phyloP scores from a whole-genome alignment of 2,888 invertebrate genomes.

The Drosophila niveifrons region DNA sequence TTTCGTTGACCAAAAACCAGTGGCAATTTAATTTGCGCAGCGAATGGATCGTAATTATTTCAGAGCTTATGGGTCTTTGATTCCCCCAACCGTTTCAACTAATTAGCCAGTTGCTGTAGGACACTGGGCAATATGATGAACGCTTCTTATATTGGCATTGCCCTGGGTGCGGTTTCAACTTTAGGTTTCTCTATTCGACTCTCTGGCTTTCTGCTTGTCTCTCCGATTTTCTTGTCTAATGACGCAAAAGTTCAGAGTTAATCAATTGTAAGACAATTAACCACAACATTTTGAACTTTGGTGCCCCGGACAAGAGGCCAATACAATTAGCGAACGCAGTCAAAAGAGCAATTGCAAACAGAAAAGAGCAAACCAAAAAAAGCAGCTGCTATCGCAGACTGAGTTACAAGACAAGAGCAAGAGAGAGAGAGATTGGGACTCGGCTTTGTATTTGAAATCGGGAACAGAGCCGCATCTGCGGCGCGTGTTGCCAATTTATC shows the following conservation, averaged over 20 bases:
- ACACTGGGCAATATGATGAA: constrained; percentile 14
- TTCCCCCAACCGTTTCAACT: constrained; percentile 53
- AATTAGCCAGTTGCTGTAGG: constrained; percentile 51
- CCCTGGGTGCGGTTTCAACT: constrained; percentile 39
- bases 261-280: constrained; percentile 71
- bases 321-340: constrained; percentile 58
- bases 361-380: constrained; percentile 4
- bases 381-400: constrained; percentile 38
- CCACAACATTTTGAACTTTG: constrained; percentile 53
- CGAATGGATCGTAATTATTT: constrained; percentile 57
- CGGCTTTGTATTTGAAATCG: constrained; percentile 5
- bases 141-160: constrained; percentile 10
- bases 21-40: constrained; percentile 70
- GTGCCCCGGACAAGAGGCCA: constrained; percentile 40
- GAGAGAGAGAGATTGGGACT: not conserved
- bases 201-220: constrained; percentile 7
- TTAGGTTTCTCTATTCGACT: constrained; percentile 12
- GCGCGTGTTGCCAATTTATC: constrained; percentile 80
- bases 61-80: constrained; percentile 27
- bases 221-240: constrained; percentile 39
- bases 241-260: constrained; percentile 53
- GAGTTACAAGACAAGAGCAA: not conserved
- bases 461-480: constrained; percentile 49
- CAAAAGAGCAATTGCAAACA: constrained; percentile 32
- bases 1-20: constrained; percentile 52